These are phyloP conservation scores for Eciton burchellii DNA, from an alignment of 1,140 invertebrate genomes.

Conservation along the genomic window DNA sequence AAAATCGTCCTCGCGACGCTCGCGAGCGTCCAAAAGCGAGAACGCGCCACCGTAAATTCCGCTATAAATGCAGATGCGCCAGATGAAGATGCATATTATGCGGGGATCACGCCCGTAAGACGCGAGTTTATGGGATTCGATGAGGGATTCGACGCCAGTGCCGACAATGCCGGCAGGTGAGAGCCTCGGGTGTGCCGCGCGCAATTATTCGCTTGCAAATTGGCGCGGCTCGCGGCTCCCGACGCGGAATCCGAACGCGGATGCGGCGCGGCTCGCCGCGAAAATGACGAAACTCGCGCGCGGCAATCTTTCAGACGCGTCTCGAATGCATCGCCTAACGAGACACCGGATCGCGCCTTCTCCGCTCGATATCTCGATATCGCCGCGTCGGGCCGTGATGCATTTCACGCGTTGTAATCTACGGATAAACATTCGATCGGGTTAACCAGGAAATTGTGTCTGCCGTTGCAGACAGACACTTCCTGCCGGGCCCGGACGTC, in stretches of 20 bases:
- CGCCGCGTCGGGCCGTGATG: slow-evolving; percentile 19
- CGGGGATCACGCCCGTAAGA: slow-evolving; percentile 43
- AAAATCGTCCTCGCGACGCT: slow-evolving; percentile 42
- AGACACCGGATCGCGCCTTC: neutral
- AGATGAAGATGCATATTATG: slow-evolving; percentile 47
- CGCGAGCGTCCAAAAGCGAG: slow-evolving; percentile 22
- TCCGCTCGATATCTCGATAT: neutral
- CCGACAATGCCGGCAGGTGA: slow-evolving; percentile 40
- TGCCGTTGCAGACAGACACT: slow-evolving; percentile 72
- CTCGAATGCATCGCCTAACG: neutral
- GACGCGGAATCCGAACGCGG: neutral
- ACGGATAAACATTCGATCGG: slow-evolving; percentile 59
- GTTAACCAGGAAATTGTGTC: slow-evolving; percentile 76
- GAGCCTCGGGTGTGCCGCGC: neutral
- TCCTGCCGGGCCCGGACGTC: slow-evolving; percentile 65
- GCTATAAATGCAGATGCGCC: slow-evolving; percentile 15
- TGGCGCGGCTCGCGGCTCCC: neutral
- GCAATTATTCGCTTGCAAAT: slow-evolving; percentile 17
- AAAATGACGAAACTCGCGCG: neutral
- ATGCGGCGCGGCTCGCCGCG: too few relatives aligned
- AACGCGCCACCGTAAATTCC: slow-evolving; percentile 49
- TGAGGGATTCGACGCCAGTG: neutral
- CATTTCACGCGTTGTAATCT: slow-evolving; percentile 61
- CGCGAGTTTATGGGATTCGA: slow-evolving; percentile 40
- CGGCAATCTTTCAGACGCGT: neutral